Conservation (phyloP, 2,797 vertebrate genomes). For the Pipistrellus pygmaeus region DNA sequence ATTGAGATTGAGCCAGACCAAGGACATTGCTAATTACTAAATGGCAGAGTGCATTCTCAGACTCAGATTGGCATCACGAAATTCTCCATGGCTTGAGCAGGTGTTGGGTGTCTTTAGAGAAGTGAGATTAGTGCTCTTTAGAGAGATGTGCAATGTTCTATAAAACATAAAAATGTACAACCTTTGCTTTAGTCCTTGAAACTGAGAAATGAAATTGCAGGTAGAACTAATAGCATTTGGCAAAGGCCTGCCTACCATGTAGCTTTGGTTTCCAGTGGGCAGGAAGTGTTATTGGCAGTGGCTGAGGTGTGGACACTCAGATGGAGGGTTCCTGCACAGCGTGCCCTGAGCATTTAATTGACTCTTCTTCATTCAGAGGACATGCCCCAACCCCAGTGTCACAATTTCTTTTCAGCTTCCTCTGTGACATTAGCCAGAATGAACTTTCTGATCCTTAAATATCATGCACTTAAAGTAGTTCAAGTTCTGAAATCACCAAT, state of each 20-base stretch:
- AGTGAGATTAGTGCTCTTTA: background rate
- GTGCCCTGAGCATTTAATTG: background rate
- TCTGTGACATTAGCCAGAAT: background rate
- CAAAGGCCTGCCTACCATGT: conserved; percentile 52
- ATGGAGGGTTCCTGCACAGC: background rate
- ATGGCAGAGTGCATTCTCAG: background rate
- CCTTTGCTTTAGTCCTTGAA: conserved; percentile 74
- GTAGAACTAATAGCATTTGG: conserved; percentile 71
- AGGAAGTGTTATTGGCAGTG: background rate
- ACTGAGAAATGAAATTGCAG: conserved; percentile 70
- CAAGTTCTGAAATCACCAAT: background rate
- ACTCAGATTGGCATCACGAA: background rate
- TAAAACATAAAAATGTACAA: conserved; percentile 44
- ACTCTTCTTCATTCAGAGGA: background rate
- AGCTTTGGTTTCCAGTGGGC: conserved; percentile 46
- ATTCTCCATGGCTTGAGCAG: background rate
- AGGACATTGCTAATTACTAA: background rate
- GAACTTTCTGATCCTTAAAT: background rate
- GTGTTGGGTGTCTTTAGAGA: background rate
- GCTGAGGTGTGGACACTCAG: background rate
- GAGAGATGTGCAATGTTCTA: background rate
- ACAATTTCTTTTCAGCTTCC: background rate
- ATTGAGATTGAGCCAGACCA: background rate
- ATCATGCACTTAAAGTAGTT: background rate
- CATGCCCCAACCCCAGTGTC: background rate